Conservation (phyloP, 2,113 vertebrate genomes). For the Tauraco erythrolophus region DNA sequence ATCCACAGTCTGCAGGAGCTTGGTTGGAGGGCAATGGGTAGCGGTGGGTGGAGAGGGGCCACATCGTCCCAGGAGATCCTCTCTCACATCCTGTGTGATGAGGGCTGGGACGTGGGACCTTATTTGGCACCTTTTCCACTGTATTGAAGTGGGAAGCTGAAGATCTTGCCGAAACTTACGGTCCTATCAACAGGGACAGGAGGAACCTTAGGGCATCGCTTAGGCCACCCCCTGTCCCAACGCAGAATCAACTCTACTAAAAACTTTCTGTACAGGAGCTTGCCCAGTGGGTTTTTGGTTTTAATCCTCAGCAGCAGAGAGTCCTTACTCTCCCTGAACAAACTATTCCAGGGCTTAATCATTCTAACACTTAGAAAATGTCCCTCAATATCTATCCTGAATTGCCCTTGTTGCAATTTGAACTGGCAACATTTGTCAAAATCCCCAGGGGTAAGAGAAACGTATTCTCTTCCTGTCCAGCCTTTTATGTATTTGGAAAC, state of each 20-base stretch:
- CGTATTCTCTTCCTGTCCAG: neutral
- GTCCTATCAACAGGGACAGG: neutral
- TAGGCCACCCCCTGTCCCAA: neutral
- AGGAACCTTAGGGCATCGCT: neutral
- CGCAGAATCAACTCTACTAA: neutral
- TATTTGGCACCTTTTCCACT: neutral
- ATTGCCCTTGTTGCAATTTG: neutral
- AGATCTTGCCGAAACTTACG: neutral
- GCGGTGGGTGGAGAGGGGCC: neutral
- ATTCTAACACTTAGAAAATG: neutral
- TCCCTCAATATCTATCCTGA: neutral
- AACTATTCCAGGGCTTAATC: neutral
- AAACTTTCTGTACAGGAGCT: neutral
- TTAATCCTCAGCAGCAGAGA: neutral
- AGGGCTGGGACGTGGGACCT: neutral
- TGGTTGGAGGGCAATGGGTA: neutral
- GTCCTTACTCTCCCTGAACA: neutral
- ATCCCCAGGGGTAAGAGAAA: neutral
- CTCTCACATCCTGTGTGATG: accelerated
- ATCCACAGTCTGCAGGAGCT: accelerated
- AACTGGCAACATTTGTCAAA: neutral
- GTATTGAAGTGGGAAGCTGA: neutral
- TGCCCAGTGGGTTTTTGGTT: neutral
- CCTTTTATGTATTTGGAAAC: neutral
- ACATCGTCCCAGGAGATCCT: neutral